phyloP scores from a whole-genome alignment of 2,797 vertebrate genomes.

The Oreonectes daqikongensis region DNA sequence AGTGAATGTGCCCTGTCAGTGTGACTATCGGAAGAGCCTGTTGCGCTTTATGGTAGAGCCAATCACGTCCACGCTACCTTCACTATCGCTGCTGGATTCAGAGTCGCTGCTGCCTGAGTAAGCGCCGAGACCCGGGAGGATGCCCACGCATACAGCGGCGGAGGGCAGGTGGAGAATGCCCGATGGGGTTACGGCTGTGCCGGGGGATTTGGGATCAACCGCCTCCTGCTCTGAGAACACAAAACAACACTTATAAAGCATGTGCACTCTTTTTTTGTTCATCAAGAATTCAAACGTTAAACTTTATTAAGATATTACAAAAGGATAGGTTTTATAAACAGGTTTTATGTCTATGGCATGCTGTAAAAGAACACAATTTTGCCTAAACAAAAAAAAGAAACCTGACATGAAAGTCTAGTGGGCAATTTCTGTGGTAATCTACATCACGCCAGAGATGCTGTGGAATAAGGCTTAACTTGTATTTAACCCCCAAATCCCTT shows the following conservation, averaged over 20 bases:
- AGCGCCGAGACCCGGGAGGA: slow-evolving; percentile 90
- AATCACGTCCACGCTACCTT: slow-evolving; percentile 91
- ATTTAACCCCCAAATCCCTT: not conserved
- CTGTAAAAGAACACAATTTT: not conserved
- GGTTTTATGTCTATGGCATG: not conserved
- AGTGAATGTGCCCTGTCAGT: slow-evolving; percentile 51
- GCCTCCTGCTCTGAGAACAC: slow-evolving; percentile 70
- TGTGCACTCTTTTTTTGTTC: too few relatives aligned
- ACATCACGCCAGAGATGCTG: not conserved
- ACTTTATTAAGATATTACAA: too few relatives aligned
- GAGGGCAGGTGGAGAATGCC: slow-evolving; percentile 87
- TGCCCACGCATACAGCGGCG: slow-evolving; percentile 92
- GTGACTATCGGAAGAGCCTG: slow-evolving; percentile 76
- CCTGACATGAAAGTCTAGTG: not conserved
- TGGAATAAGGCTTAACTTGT: not conserved
- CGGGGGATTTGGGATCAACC: slow-evolving; percentile 66
- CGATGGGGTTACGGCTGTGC: slow-evolving; percentile 23
- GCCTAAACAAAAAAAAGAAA: not conserved
- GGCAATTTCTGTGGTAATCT: not conserved
- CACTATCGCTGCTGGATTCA: slow-evolving; percentile 96
- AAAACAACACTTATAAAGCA: not conserved
- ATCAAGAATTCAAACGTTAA: too few relatives aligned
- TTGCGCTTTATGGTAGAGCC: slow-evolving; percentile 81
- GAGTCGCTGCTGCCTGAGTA: slow-evolving; percentile 98
- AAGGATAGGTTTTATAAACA: not conserved